Base-by-base conservation (phyloP, 1,140 invertebrate genomes). In the Acyrthosiphon pisum region DNA sequence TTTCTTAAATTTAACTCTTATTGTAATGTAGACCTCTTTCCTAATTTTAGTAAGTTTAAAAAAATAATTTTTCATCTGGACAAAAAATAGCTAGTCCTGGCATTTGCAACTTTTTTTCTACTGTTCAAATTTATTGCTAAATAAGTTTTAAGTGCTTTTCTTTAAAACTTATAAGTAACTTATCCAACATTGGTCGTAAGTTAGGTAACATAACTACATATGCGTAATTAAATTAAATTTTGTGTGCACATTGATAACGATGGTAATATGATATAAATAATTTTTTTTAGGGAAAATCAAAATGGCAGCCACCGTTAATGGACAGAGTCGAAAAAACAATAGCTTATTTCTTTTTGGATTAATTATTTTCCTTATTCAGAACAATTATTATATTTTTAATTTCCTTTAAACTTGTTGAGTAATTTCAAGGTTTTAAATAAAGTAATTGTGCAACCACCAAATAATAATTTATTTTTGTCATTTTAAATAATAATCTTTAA, bases 271-370 rank as follows among this genome's bases (percentile, higher is more conserved):
- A 7, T 83, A 37, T 35, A 53, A 23, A 35, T 50, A 22, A 48
- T 91, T 41, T 68, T 50, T 92, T 92, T 84, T n/a, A 92, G 91
- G 76, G 68, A 92, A 83, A 41, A 84, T 11, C 46, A 48, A 92
- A 83, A 37, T 84, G 48, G 20, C 68, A 23, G 30, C 91, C 4
- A 41, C 68, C 46, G 44, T 50, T 56, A 84, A 50, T 84, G 91
- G 91, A 2, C 90, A 91, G 53, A 92, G 41, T 83, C n/a, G 2
- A 84, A 83, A 48, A 46, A 92, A 6, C 23, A 41, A 44, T 84
- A 50, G 23, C 35, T 22, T 84, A 1, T 81, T 50, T 83, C 23
- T 92, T 50, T 30, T 92, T 14, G 91, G 81, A 22, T 53, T 92
- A 14, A 30, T 26, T 53, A 30, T 56, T 53, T 53, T 84, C 6